A percentile compares a stretch with the other conserved stretches of the same genome.
Evolutionary conservation across 2,888 invertebrate species (phyloP).

Genomic region (Melanostoma mellinum): DNA sequence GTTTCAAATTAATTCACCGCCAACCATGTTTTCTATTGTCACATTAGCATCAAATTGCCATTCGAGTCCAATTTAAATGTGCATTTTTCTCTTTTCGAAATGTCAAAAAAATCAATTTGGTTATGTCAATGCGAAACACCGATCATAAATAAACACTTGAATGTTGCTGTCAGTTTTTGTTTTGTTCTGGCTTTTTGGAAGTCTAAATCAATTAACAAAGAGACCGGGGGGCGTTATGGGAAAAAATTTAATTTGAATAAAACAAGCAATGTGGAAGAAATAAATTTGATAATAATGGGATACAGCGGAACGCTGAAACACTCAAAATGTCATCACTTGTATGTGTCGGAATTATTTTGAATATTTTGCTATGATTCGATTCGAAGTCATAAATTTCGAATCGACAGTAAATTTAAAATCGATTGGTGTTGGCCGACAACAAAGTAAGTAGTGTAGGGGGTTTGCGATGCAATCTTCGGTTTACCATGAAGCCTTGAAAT

Average conservation of each 20-base stretch:
- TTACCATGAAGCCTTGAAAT: slow-evolving; percentile 41
- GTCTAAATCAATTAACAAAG: slow-evolving; percentile 53
- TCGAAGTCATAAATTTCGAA: slow-evolving; percentile 47
- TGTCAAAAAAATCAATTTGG: slow-evolving; percentile 58
- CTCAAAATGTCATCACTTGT: slow-evolving; percentile 65
- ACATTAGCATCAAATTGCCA: slow-evolving; percentile 56
- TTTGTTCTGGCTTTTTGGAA: slow-evolving; percentile 20
- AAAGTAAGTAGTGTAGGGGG: not conserved
- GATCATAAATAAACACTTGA: slow-evolving; percentile 38
- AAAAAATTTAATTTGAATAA: slow-evolving; percentile 63
- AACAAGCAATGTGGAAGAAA: slow-evolving; percentile 65
- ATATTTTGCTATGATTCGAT: slow-evolving; percentile 42
- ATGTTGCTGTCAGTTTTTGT: not conserved
- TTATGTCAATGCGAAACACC: slow-evolving; percentile 43
- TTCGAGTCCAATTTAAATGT: slow-evolving; percentile 58
- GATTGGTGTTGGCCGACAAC: slow-evolving; percentile 17
- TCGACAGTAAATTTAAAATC: slow-evolving; percentile 54
- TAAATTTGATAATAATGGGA: slow-evolving; percentile 67
- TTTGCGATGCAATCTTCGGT: slow-evolving; percentile 3
- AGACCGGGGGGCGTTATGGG: not conserved
- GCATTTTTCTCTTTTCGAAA: slow-evolving; percentile 51
- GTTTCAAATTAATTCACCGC: slow-evolving; percentile 41
- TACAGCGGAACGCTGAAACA: slow-evolving; percentile 54
- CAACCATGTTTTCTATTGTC: slow-evolving; percentile 36
- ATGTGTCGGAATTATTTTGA: slow-evolving; percentile 49